phyloP scores from a whole-genome alignment of 2,888 invertebrate genomes.

The Nomada lathburiana region DNA sequence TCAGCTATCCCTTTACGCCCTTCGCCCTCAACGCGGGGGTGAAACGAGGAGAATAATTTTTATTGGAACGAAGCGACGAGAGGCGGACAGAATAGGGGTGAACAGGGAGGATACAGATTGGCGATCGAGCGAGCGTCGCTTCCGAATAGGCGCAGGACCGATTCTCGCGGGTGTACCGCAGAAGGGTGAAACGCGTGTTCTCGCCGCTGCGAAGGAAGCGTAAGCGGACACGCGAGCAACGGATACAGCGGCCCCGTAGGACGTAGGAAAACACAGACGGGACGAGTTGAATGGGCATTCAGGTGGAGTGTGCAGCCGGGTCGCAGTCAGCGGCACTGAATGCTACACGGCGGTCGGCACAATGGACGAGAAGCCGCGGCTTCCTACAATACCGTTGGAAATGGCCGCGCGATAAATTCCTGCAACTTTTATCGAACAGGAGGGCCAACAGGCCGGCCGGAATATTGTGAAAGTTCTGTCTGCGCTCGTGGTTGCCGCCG shows the following conservation, averaged over 20 bases:
- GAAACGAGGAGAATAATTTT: neutral
- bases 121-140: conserved; percentile 8
- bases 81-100: no score
- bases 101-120: no score
- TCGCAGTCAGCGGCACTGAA: conserved; percentile 58
- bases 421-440: conserved; percentile 79
- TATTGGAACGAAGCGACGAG: neutral
- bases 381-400: conserved; percentile 74
- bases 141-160: neutral
- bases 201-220: conserved; percentile 24
- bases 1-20: neutral
- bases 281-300: conserved; percentile 69
- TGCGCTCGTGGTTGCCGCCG: conserved; percentile 52
- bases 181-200: conserved; percentile 8
- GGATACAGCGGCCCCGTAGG: conserved; percentile 37
- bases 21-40: no score
- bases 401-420: conserved; percentile 79
- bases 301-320: conserved; percentile 32
- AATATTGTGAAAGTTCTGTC: conserved; percentile 75
- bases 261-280: conserved; percentile 62
- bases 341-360: conserved; percentile 65
- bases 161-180: neutral
- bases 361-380: conserved; percentile 69
- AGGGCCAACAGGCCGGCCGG: conserved; percentile 73
- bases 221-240: conserved; percentile 22